Conservation (phyloP, 2,888 invertebrate genomes). For the Drosophila infuscata region DNA sequence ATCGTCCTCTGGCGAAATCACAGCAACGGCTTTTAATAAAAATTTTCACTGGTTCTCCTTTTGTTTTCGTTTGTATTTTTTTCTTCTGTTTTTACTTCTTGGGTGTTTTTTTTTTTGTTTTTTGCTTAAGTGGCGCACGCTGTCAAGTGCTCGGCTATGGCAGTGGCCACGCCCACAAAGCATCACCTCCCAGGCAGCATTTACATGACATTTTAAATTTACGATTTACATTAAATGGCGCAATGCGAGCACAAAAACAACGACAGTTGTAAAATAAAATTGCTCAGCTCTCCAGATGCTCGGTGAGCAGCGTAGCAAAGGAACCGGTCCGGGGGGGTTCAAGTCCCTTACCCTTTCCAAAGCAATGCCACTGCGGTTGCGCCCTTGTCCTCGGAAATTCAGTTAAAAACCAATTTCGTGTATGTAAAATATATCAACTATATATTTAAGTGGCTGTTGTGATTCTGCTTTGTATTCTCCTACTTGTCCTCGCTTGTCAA, state of each 20-base stretch:
- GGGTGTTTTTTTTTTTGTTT: conserved; percentile 1
- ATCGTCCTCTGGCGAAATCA: conserved; percentile 59
- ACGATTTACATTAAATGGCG: conserved; percentile 79
- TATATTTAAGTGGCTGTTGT: conserved; percentile 74
- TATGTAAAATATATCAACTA: conserved; percentile 79
- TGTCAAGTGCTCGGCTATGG: conserved; percentile 50
- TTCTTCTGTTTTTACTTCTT: conserved; percentile 17
- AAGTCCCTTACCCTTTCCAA: conserved; percentile 12
- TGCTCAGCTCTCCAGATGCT: conserved; percentile 64
- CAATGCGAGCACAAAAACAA: conserved; percentile 65
- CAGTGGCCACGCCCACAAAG: conserved; percentile 57
- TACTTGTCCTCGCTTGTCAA: conserved; percentile 72
- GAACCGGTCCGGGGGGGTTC: conserved; percentile 6
- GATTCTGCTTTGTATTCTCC: conserved; percentile 47
- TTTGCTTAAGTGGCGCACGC: conserved; percentile 57
- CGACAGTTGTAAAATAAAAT: conserved; percentile 77
- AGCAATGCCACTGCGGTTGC: conserved; percentile 41
- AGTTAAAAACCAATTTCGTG: conserved; percentile 80
- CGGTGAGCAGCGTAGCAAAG: conserved; percentile 1
- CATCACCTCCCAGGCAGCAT: conserved; percentile 53
- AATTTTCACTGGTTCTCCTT: conserved; percentile 66
- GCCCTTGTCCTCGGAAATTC: conserved; percentile 54
- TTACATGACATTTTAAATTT: conserved; percentile 80
- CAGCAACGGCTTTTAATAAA: conserved; percentile 73
- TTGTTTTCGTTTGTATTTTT: conserved; percentile 31